These are phyloP conservation scores for Orbicella faveolata DNA, from an alignment of 64 coral and sea anemone species.

Conservation along the genomic window DNA sequence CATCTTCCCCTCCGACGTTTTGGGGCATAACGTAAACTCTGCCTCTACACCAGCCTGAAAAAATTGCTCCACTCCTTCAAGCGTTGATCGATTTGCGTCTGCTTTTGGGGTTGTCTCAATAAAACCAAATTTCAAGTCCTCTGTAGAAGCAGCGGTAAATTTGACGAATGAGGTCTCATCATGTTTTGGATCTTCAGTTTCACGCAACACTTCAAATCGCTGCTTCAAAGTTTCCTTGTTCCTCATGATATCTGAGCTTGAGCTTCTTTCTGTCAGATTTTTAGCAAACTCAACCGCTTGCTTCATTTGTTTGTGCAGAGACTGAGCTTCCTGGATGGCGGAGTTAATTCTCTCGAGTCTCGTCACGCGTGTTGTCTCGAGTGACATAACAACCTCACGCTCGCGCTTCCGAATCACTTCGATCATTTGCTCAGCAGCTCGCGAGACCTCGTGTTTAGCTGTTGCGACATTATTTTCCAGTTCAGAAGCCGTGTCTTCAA, in stretches of 20 bases:
- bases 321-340: background rate
- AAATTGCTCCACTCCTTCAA: background rate
- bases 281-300: background rate
- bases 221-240: background rate
- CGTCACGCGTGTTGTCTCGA: background rate
- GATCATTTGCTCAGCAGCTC: background rate
- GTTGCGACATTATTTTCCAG: background rate
- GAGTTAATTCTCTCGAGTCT: background rate
- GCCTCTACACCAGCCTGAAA: background rate
- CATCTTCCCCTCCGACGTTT: background rate
- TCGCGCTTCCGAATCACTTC: background rate
- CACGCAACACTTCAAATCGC: background rate
- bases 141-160: background rate
- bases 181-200: background rate
- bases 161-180: background rate
- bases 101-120: background rate
- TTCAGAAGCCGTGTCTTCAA: background rate
- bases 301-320: constrained; percentile 9
- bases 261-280: background rate
- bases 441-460: background rate
- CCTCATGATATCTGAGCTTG: background rate
- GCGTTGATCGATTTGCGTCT: background rate
- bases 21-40: background rate
- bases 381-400: background rate
- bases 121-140: background rate